phyloP scores from a whole-genome alignment of 2,113 vertebrate genomes.

The Anseranas semipalmata region DNA sequence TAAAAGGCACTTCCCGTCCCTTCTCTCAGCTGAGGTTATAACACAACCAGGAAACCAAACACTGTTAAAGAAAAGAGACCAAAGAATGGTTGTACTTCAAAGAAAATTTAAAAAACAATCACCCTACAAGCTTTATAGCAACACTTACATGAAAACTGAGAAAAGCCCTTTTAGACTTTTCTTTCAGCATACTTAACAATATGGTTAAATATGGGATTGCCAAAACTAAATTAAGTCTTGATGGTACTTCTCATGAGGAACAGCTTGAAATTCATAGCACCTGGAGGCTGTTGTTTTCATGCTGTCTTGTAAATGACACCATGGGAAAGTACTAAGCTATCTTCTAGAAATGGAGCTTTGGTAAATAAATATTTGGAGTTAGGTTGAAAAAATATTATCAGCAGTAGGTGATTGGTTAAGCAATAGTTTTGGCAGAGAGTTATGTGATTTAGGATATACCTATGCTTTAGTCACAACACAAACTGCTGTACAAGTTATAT shows the following conservation, averaged over 20 bases:
- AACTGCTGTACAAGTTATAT: not conserved
- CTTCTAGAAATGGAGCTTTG: constrained; percentile 19
- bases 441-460: not conserved
- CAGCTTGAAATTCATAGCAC: constrained; percentile 37
- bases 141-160: constrained; percentile 24
- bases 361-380: not conserved
- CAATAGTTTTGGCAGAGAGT: not conserved
- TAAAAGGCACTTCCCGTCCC: not conserved
- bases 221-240: constrained; percentile 41
- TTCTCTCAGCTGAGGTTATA: not conserved
- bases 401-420: not conserved
- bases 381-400: not conserved
- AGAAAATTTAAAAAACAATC: not conserved
- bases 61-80: not conserved
- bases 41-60: not conserved
- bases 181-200: not conserved
- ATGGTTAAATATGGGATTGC: constrained; percentile 27
- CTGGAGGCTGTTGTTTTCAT: constrained; percentile 34
- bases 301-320: constrained; percentile 37
- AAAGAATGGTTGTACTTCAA: not conserved
- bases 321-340: constrained; percentile 1
- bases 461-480: not conserved
- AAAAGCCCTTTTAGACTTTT: constrained; percentile 41
- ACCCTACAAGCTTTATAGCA: not conserved
- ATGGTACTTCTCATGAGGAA: constrained; percentile 31